phyloP scores from a whole-genome alignment of 2,888 invertebrate species.

The Notodonta ziczac region DNA sequence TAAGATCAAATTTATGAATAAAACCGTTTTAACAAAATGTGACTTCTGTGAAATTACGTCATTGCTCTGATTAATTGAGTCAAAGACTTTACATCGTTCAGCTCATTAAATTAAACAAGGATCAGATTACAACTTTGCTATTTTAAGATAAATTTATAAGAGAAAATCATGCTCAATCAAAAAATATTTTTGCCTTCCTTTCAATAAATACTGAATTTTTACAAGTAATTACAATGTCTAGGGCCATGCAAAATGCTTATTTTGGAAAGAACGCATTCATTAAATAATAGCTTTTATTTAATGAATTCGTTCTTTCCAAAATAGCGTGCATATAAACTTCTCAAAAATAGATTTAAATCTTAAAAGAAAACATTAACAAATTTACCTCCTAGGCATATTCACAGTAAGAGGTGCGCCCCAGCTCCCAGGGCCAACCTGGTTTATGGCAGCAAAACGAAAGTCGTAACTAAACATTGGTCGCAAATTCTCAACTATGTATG shows the following conservation, averaged over 20 bases:
- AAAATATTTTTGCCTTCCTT: neutral
- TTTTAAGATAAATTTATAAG: neutral
- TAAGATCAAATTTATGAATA: too few relatives aligned
- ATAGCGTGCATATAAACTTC: too few relatives aligned
- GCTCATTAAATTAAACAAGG: neutral
- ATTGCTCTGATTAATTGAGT: neutral
- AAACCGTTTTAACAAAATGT: too few relatives aligned
- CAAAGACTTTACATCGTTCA: neutral
- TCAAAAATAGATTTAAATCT: neutral
- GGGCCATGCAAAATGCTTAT: too few relatives aligned
- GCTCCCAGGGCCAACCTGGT: conserved; percentile 91
- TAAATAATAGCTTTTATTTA: too few relatives aligned
- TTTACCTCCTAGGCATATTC: conserved; percentile 88
- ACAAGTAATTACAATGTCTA: too few relatives aligned
- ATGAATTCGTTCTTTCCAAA: too few relatives aligned
- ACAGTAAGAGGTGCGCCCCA: conserved; percentile 88
- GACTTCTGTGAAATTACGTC: conserved; percentile 5
- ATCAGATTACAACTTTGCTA: neutral
- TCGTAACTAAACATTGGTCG: conserved; percentile 90
- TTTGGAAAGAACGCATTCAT: too few relatives aligned
- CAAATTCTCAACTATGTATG: conserved; percentile 92
- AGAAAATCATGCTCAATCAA: neutral
- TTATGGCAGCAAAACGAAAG: conserved; percentile 93
- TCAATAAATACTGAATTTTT: neutral
- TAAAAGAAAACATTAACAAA: neutral